Evolutionary conservation across 2,888 invertebrate species (phyloP).

Genomic region (Pyrrhosoma nymphula): DNA sequence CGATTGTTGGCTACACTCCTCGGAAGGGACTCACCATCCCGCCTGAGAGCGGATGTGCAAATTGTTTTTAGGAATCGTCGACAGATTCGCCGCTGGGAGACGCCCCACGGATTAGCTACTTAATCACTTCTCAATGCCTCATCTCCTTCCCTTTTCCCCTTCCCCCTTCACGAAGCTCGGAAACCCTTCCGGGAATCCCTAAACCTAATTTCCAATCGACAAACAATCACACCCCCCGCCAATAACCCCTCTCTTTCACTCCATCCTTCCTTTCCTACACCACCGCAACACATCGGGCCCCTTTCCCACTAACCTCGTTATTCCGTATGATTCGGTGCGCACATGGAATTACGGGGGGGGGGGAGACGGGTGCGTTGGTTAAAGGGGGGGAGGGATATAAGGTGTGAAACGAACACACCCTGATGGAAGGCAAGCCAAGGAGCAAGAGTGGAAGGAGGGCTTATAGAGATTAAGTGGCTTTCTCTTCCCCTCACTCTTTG

Average conservation of each 20-base stretch:
- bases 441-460: no score
- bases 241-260: neutral
- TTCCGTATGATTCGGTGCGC: slow-evolving; percentile 22
- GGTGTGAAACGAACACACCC: neutral
- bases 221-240: neutral
- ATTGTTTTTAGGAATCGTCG: slow-evolving; percentile 28
- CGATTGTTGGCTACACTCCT: neutral
- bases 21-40: neutral
- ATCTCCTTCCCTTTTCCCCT: neutral
- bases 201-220: neutral
- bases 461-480: neutral
- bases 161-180: neutral
- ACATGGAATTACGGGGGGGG: neutral
- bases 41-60: neutral
- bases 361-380: neutral
- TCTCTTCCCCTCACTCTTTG: neutral
- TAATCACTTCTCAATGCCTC: neutral
- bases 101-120: neutral
- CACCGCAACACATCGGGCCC: neutral
- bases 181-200: neutral
- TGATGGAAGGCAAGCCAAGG: neutral
- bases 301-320: slow-evolving; percentile 8
- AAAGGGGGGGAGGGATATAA: neutral
- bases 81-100: neutral
- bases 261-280: neutral